Base-by-base conservation (phyloP, 2,113 vertebrate species). In the Fukomys damarensis region DNA sequence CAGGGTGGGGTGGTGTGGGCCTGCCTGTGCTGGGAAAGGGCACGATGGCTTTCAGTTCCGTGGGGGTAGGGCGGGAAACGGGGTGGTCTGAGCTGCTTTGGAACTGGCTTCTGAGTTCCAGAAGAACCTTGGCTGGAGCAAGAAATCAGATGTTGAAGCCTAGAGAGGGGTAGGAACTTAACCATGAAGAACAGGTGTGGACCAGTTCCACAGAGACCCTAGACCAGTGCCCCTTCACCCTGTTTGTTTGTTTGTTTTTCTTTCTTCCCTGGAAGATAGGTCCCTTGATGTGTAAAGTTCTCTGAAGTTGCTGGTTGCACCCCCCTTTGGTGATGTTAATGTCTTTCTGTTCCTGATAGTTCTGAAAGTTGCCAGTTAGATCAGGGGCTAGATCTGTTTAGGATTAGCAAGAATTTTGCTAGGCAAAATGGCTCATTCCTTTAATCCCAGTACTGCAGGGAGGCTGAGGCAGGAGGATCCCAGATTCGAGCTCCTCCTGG, bases 1-100 rank as follows among this genome's bases (percentile, higher is more conserved):
- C 4, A 41, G 41, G 28, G 22, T 10, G n/a, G 4, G 68, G 16
- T 12, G 35, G 3, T 5, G 0, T 3, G 2, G 19, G 5, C 4
- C 41, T 56, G 24, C 14, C 41, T 41, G 61, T 5, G 30, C 43
- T 26, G 17, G 52, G 52, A 9, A 11, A 22, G 81, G 56, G 19
- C n/a, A 35, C 13, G 22, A 7, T 1, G 46, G 17, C 41, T 46
- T 79, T 58, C 3, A 3, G 54, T 54, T 38, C 56, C 54, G 66
- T 4, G 14, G 56, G 10, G 8, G 0, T 20, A 63, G 43, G 38
- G 43, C 68, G 52, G 35, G 49, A 41, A 88, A 63, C n/a, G 24
- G 52, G 32, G 3, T 54, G 90, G 4, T 54, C 20, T 32, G 14
- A 7, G 41, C 38, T 91, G 58, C 11, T 16, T 65, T 79, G 22